These are phyloP conservation scores for Colletes gigas DNA, from an alignment of 1,140 invertebrate species.

Conservation along the genomic window DNA sequence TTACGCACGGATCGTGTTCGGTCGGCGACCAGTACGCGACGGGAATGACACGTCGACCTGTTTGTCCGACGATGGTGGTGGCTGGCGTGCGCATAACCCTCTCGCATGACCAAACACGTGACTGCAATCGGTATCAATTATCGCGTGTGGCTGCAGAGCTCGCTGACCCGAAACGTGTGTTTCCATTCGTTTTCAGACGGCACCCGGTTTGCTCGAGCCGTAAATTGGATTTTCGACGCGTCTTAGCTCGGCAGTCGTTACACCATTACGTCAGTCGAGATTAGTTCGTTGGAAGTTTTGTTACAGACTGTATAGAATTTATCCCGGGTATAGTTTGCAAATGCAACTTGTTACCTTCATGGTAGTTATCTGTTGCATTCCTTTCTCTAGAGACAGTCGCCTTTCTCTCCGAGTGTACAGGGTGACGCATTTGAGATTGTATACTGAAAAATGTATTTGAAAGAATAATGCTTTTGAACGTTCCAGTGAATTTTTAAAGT, in stretches of 20 bases:
- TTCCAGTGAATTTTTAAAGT: too few relatives aligned
- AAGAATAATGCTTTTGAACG: too few relatives aligned
- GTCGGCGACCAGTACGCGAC: conserved; percentile 24
- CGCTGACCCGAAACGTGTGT: conserved; percentile 7
- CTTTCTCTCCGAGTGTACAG: too few relatives aligned
- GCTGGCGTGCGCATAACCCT: neutral
- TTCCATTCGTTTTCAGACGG: too few relatives aligned
- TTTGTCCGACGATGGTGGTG: neutral
- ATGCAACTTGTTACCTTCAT: too few relatives aligned
- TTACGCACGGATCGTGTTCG: conserved; percentile 2
- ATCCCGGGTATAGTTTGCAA: too few relatives aligned
- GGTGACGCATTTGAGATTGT: too few relatives aligned
- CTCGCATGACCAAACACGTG: conserved; percentile 10
- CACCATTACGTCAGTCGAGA: neutral
- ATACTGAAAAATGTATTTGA: too few relatives aligned
- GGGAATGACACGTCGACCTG: conserved; percentile 36
- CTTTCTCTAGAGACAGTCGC: too few relatives aligned
- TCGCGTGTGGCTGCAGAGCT: neutral
- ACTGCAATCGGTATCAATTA: conserved; percentile 29
- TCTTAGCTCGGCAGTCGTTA: neutral
- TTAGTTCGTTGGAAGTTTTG: neutral
- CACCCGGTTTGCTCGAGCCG: neutral
- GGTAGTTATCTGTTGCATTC: too few relatives aligned
- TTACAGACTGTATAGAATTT: neutral
- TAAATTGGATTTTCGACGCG: conserved; percentile 23